Evolutionary conservation across 2,113 vertebrate species (phyloP).

Genomic region (Carollia perspicillata): DNA sequence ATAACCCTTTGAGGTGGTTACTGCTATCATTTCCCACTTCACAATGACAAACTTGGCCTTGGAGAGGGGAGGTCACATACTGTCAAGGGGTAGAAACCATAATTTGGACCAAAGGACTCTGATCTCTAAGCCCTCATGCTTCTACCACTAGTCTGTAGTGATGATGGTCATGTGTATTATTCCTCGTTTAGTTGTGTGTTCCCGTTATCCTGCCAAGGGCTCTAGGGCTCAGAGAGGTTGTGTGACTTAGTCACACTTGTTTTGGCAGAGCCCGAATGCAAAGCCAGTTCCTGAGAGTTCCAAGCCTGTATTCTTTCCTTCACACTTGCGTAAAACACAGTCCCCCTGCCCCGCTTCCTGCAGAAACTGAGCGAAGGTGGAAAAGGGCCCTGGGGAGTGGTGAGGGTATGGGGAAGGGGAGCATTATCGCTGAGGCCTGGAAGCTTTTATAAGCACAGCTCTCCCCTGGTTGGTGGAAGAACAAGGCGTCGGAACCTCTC

Average conservation of each 20-base stretch:
- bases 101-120: neutral
- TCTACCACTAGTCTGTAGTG: neutral
- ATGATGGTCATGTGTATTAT: no score
- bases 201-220: neutral
- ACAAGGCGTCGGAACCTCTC: neutral
- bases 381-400: neutral
- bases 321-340: neutral
- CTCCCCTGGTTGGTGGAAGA: neutral
- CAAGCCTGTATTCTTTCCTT: neutral
- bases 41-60: neutral
- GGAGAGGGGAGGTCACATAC: neutral
- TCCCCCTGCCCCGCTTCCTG: neutral
- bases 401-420: neutral
- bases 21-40: neutral
- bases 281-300: neutral
- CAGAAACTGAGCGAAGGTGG: conserved; percentile 33
- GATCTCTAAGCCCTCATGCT: neutral
- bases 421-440: conserved; percentile 29
- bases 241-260: neutral
- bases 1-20: neutral
- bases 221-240: neutral
- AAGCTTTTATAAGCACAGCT: conserved; percentile 23
- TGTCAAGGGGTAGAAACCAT: neutral
- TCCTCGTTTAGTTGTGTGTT: neutral
- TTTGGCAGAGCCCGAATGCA: neutral